Base-by-base conservation (phyloP, 1,140 invertebrate species). In the Microplitis mediator region DNA sequence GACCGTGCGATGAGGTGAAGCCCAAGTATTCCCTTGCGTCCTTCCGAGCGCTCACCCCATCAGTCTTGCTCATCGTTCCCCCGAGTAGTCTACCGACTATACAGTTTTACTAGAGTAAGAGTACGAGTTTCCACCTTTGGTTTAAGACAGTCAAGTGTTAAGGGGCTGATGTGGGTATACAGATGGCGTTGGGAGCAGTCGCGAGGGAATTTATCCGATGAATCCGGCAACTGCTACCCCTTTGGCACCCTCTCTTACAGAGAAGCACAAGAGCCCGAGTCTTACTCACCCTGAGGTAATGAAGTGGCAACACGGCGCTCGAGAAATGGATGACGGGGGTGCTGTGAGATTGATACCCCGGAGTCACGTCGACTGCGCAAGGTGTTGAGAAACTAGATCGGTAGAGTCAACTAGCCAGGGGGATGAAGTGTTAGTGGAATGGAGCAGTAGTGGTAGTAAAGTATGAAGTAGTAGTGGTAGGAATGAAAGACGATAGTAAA, bases 281-380 rank as follows among this genome's bases (percentile, higher is more conserved):
- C 39, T 45, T 69, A 67, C 78, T 74, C 76, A 72, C 73, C 77
- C 75, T 72, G 78, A 79, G 79, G 80, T 82, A 82, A 82, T 80
- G 80, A 82, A 81, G 80, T 82, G 80, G 80, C 80, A 82, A 82
- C 80, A 82, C 79, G 80, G 75, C 75, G 77, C 80, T 79, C 77
- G 76, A 76, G 78, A 75, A 76, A 76, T 74, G 79, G 76, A 77
- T 79, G 75, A 76, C 72, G 77, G 76, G 79, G 79, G 79, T 79
- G 39, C 39, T 3, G 39, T 45, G 80, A 82, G 80, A 82, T 82
- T 82, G 80, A 82, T 82, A 82, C 79, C 77, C 79, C 70, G 65
- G 71, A 82, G 80, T 79, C 78, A 82, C 80, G 80, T 80, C 78
- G 78, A 70, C 66, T 74, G 54, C 69, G 69, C 69, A 74, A 80